A percentile compares a stretch with the other conserved stretches of the same genome.
These are phyloP conservation scores for Athetis lepigone DNA, from an alignment of 2,888 invertebrate genomes.

Conservation along the genomic window DNA sequence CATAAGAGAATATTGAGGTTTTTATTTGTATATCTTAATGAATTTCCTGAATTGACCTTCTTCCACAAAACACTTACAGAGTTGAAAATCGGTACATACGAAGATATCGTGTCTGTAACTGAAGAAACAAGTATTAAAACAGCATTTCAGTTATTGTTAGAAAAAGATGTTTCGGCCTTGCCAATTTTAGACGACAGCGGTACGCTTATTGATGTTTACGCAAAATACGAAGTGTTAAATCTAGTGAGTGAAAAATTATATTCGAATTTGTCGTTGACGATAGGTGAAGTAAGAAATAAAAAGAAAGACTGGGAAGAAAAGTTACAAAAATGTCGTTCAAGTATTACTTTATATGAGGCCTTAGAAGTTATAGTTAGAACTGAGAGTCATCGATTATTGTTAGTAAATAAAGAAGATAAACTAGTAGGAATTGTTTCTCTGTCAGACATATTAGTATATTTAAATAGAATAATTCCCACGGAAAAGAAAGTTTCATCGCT, in stretches of 20 bases:
- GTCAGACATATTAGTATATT: conserved; percentile 88
- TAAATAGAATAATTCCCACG: conserved; percentile 88
- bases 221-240: conserved; percentile 91
- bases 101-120: conserved; percentile 83
- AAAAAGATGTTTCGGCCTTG: conserved; percentile 87
- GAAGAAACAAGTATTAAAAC: conserved; percentile 83
- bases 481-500: conserved; percentile 88
- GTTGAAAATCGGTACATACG: conserved; percentile 86
- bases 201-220: conserved; percentile 84
- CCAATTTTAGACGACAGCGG: conserved; percentile 85
- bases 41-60: conserved; percentile 88
- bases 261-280: conserved; percentile 96
- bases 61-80: conserved; percentile 85
- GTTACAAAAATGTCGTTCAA: conserved; percentile 96
- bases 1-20: conserved; percentile 88
- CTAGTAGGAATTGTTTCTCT: conserved; percentile 87
- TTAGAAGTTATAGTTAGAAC: conserved; percentile 98
- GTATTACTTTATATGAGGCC: conserved; percentile 95
- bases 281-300: conserved; percentile 96
- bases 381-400: conserved; percentile 92
- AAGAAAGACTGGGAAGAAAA: conserved; percentile 98
- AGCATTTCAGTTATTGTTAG: conserved; percentile 84
- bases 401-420: conserved; percentile 88
- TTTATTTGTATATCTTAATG: conserved; percentile 87
- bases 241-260: conserved; percentile 98